Evolutionary conservation across 1,140 invertebrate genomes (phyloP).

Genomic region (Grapholita molesta): DNA sequence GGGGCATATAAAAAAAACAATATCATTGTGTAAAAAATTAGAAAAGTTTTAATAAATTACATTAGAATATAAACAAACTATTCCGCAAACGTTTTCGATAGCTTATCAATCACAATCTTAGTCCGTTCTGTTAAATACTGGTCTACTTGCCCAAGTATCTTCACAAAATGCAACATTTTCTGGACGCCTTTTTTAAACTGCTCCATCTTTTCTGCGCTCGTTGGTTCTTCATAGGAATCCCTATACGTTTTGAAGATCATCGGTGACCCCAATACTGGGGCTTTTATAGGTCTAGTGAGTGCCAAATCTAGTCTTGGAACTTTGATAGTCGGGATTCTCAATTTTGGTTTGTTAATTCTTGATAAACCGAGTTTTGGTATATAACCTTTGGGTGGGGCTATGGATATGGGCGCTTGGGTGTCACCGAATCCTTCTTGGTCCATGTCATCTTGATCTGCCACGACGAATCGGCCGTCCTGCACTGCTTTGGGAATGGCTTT

Average conservation of each 20-base stretch:
- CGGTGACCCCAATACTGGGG: conserved; percentile 43
- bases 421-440: conserved; percentile 50
- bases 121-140: conserved; percentile 66
- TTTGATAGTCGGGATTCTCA: conserved; percentile 46
- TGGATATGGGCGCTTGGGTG: conserved; percentile 37
- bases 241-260: conserved; percentile 37
- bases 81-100: conserved; percentile 61
- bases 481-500: conserved; percentile 56
- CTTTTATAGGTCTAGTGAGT: conserved; percentile 19
- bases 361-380: conserved; percentile 41
- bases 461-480: conserved; percentile 54
- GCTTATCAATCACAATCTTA: conserved; percentile 59
- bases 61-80: conserved; percentile 16
- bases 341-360: conserved; percentile 41
- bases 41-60: conserved; percentile 9
- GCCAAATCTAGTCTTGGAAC: conserved; percentile 43
- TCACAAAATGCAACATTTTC: conserved; percentile 63
- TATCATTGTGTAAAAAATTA: background rate
- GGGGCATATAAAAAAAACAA: background rate
- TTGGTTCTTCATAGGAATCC: conserved; percentile 46
- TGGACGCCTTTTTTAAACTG: conserved; percentile 67
- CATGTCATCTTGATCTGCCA: conserved; percentile 31
- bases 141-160: conserved; percentile 61
- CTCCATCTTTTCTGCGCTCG: conserved; percentile 64
- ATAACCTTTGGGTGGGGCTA: conserved; percentile 50